Evolutionary conservation across 2,888 invertebrate species (phyloP).

Genomic region (Lordiphosa andalusiaca): DNA sequence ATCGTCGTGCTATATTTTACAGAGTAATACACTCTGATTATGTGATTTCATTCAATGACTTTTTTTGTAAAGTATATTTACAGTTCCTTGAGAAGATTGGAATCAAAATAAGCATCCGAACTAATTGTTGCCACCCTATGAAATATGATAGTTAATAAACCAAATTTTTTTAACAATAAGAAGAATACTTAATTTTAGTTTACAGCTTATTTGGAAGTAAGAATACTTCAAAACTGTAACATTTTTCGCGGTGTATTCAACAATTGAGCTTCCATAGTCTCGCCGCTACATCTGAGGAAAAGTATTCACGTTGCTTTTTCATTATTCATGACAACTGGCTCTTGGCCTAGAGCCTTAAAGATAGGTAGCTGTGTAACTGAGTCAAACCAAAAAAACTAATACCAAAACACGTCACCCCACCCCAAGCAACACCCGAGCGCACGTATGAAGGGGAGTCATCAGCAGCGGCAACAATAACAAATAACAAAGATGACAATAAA

Average conservation of each 20-base stretch:
- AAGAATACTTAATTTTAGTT: too few species aligned
- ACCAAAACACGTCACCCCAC: conserved; percentile 11
- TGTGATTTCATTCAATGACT: too few species aligned
- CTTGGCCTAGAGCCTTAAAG: conserved; percentile 40
- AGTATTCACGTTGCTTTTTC: conserved; percentile 71
- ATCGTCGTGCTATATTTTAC: too few species aligned
- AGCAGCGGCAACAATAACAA: conserved; percentile 32
- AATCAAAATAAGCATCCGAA: too few species aligned
- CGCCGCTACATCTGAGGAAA: conserved; percentile 42
- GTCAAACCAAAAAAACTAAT: conserved; percentile 55
- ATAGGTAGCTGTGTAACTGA: conserved; percentile 57
- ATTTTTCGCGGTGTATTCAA: conserved; percentile 30
- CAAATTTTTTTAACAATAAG: too few species aligned
- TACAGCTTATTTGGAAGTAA: too few species aligned
- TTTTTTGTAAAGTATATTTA: too few species aligned
- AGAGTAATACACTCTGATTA: too few species aligned
- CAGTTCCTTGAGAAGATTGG: too few species aligned
- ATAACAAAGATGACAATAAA: conserved; percentile 74
- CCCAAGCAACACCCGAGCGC: conserved; percentile 9
- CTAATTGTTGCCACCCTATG: too few species aligned
- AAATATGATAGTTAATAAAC: too few species aligned
- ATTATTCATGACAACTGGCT: conserved; percentile 74
- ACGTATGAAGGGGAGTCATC: background rate
- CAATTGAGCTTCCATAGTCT: conserved; percentile 1
- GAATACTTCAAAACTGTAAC: background rate